phyloP scores from a whole-genome alignment of 2,888 invertebrate genomes.

The Oxyteleia sp. region DNA sequence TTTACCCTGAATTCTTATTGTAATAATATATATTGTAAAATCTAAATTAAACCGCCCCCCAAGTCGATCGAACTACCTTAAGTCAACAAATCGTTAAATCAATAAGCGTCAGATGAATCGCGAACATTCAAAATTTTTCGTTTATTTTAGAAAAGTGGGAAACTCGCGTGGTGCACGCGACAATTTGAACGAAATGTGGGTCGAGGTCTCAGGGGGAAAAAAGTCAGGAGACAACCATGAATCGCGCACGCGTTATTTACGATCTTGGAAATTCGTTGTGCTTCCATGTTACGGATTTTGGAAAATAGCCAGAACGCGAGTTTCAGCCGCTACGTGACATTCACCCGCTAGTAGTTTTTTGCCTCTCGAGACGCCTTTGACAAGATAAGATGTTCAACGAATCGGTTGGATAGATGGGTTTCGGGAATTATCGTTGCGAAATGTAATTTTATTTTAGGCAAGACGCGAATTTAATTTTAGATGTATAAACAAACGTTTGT shows the following conservation, averaged over 20 bases:
- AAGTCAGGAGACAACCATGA: slow-evolving; percentile 19
- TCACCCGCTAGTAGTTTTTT: slow-evolving; percentile 12
- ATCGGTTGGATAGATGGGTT: neutral
- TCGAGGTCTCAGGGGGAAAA: slow-evolving; percentile 13
- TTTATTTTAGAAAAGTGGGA: neutral
- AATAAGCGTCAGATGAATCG: neutral
- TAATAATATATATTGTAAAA: too few relatives aligned
- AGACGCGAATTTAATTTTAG: neutral
- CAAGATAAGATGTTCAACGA: neutral
- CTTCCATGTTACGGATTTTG: slow-evolving; percentile 19
- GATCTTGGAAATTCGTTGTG: slow-evolving; percentile 8
- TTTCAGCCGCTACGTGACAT: neutral
- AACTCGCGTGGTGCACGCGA: neutral
- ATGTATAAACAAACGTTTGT: neutral
- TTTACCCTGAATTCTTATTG: too few relatives aligned
- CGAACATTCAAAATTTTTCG: neutral
- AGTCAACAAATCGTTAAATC: too few relatives aligned
- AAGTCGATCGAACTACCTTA: too few relatives aligned
- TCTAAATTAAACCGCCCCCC: too few relatives aligned
- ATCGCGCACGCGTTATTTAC: slow-evolving; percentile 10
- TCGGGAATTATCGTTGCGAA: neutral
- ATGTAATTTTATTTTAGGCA: neutral
- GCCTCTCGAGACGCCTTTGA: neutral
- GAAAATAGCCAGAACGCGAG: slow-evolving; percentile 14
- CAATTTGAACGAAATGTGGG: neutral